These are phyloP conservation scores for Muscicapa adusta DNA, from an alignment of 2,113 vertebrate species.

Conservation along the genomic window DNA sequence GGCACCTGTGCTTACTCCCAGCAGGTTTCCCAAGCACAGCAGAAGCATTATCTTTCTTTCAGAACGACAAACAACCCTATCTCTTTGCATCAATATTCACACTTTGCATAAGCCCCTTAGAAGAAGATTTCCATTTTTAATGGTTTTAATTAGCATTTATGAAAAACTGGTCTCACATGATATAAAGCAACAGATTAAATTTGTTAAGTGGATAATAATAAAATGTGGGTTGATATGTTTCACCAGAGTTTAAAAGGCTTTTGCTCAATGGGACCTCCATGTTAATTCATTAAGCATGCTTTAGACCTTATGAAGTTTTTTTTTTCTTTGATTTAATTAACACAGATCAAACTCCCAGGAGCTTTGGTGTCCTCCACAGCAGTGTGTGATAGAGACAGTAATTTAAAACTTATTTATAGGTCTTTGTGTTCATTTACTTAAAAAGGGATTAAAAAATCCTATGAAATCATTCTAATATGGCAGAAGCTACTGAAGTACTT, in stretches of 20 bases:
- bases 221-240: slow-evolving; percentile 68
- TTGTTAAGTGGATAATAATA: slow-evolving; percentile 72
- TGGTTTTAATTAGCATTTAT: slow-evolving; percentile 68
- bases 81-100: slow-evolving; percentile 59
- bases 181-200: slow-evolving; percentile 70
- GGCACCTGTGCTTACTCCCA: background rate
- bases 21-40: background rate
- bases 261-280: slow-evolving; percentile 56
- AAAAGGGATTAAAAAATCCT: slow-evolving; percentile 31
- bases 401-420: slow-evolving; percentile 64
- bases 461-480: background rate
- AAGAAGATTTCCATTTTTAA: slow-evolving; percentile 67
- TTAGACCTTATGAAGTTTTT: slow-evolving; percentile 59
- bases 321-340: slow-evolving; percentile 62
- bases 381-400: slow-evolving; percentile 45
- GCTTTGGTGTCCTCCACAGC: slow-evolving; percentile 47
- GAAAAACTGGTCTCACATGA: slow-evolving; percentile 62
- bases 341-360: slow-evolving; percentile 59
- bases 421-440: slow-evolving; percentile 54
- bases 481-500: background rate
- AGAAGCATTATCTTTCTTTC: slow-evolving; percentile 12
- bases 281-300: slow-evolving; percentile 69
- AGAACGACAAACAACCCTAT: slow-evolving; percentile 43
- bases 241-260: slow-evolving; percentile 65
- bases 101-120: slow-evolving; percentile 52